Base-by-base conservation (phyloP, 2,113 vertebrate genomes). In the Oriolus oriolus region DNA sequence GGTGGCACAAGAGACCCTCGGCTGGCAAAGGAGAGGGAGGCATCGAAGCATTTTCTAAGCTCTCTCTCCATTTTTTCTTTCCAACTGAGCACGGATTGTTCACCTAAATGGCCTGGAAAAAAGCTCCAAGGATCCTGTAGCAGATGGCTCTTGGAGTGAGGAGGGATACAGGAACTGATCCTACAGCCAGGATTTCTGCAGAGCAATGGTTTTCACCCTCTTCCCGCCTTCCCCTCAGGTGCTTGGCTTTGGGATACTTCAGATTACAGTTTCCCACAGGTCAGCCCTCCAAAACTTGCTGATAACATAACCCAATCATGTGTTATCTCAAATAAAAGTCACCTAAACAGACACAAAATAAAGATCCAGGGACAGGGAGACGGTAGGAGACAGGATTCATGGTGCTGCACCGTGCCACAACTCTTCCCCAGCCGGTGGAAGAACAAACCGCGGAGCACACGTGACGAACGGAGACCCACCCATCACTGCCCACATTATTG, bases 401-500 rank as follows among this genome's bases (percentile, higher is more conserved):
- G 26, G 11, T 35, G 28, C 19, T 61, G 22, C 18, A 47, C 22
- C 28, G 20, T 4, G 5, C 26, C 60, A 54, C n/a, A 39, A 1
- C 37, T 10, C 35, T 16, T 8, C 33, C 31, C 20, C 9, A 19
- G 1, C 19, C 7, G 39, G 11, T 9, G 41, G 16, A 26, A 54
- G 56, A 50, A 30, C 11, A 28, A 61, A 2, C 7, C 26, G 3
- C 0, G 6, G 7, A 28, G 24, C 0, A 0, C 2, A 1, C 2
- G 2, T 0, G 1, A 13, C 2, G 17, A 86, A 9, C 10, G 9
- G 21, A 52, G 27, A 53, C 13, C 3, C 0, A 0, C 26, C 64
- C 56, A 26, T 10, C 61, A 2, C 28, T 5, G 4, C 65, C 31
- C 31, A n/a, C 5, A 5, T 20, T 18, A 2, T 2, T 7, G n/a